Percentiles rank a stretch among this genome's conserved stretches.
Conservation (phyloP, 2,888 invertebrate genomes). For the Acrocyrtus sp. region DNA sequence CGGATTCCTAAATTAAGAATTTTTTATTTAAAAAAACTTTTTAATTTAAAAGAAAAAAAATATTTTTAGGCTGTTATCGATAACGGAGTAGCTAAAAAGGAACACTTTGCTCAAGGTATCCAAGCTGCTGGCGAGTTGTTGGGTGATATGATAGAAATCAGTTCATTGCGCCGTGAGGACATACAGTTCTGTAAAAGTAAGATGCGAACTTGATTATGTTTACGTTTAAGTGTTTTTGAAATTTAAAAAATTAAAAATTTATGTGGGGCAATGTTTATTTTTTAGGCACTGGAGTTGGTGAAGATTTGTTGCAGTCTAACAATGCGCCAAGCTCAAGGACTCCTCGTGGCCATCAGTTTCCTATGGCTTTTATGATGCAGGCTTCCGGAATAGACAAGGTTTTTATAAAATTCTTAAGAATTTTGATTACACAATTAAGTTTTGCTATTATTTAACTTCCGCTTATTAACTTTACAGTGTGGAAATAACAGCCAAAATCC, state of each 20-base stretch:
- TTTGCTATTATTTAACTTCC: no score
- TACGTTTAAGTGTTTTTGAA: no score
- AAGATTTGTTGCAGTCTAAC: conserved; percentile 84
- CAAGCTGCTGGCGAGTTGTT: conserved; percentile 76
- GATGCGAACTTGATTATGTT: no score
- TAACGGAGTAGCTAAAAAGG: conserved; percentile 76
- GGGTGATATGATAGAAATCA: conserved; percentile 86
- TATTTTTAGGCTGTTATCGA: conserved; percentile 78
- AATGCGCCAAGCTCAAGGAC: conserved; percentile 75
- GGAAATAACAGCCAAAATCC: conserved; percentile 74
- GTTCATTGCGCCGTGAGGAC: conserved; percentile 79
- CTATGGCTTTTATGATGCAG: conserved; percentile 87
- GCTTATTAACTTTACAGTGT: conserved; percentile 73
- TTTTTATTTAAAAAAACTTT: no score
- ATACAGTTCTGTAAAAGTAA: conserved; percentile 73
- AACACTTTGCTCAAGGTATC: conserved; percentile 71
- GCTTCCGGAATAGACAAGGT: conserved; percentile 83
- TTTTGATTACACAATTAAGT: neutral
- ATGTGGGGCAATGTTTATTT: no score
- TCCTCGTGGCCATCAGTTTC: conserved; percentile 82
- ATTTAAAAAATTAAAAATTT: no score
- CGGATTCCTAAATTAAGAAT: no score
- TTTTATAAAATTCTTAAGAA: neutral
- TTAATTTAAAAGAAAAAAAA: no score
- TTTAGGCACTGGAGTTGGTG: conserved; percentile 78